Evolutionary conservation across 2,888 invertebrate genomes (phyloP).

Genomic region (Byasa hedistus): DNA sequence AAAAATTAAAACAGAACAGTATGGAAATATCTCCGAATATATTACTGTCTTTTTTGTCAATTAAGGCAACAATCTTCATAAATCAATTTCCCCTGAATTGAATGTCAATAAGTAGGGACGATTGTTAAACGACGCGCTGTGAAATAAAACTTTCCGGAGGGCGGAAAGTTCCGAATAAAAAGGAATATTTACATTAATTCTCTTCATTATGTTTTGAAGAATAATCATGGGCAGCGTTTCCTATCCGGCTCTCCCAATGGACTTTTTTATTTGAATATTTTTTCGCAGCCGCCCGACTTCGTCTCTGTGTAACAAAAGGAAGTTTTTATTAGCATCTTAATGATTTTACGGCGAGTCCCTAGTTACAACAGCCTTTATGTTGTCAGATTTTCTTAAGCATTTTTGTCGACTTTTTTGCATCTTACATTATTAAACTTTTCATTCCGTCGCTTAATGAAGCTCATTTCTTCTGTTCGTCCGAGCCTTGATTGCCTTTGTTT

Average conservation of each 20-base stretch:
- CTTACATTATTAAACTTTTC: slow-evolving; percentile 81
- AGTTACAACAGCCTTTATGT: slow-evolving; percentile 81
- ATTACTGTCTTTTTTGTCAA: slow-evolving; percentile 54
- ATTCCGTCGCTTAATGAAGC: slow-evolving; percentile 79
- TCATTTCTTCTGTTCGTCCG: slow-evolving; percentile 79
- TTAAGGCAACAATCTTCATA: slow-evolving; percentile 79
- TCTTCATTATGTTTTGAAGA: slow-evolving; percentile 81
- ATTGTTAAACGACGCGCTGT: slow-evolving; percentile 78
- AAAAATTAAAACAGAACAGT: background rate
- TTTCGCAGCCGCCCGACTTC: slow-evolving; percentile 68
- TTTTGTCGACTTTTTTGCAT: slow-evolving; percentile 79
- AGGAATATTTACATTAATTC: slow-evolving; percentile 82
- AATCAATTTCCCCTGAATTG: slow-evolving; percentile 80
- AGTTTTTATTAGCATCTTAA: slow-evolving; percentile 82
- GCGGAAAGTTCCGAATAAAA: slow-evolving; percentile 72
- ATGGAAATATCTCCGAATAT: slow-evolving; percentile 17
- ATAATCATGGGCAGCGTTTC: slow-evolving; percentile 78
- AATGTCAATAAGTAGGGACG: slow-evolving; percentile 80
- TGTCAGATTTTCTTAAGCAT: slow-evolving; percentile 81
- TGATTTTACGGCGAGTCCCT: slow-evolving; percentile 80
- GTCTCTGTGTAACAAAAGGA: slow-evolving; percentile 77
- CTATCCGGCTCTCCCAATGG: slow-evolving; percentile 74
- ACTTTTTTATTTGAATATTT: slow-evolving; percentile 81
- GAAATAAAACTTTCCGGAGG: slow-evolving; percentile 80
- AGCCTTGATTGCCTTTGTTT: slow-evolving; percentile 79